Conservation (phyloP, 2,113 vertebrate genomes). For the Cephalophus harveyi region DNA sequence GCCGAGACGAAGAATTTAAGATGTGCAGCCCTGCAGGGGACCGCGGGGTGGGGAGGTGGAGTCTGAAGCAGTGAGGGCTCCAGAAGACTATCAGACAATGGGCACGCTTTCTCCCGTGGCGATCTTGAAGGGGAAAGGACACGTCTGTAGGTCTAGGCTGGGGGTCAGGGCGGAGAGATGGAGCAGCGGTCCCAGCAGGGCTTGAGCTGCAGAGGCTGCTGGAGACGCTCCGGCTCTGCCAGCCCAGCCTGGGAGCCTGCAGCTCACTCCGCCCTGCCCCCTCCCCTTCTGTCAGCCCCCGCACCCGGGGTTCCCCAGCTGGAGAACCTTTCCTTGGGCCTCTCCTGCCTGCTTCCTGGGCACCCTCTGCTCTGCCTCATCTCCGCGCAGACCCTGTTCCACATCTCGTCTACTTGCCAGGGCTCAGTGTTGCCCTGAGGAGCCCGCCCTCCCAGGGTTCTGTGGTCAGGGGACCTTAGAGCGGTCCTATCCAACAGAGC, state of each 20-base stretch:
- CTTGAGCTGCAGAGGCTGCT: background rate
- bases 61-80: background rate
- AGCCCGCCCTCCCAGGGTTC: background rate
- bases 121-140: background rate
- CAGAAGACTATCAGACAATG: background rate
- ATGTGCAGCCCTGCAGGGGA: background rate
- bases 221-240: background rate
- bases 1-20: background rate
- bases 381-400: background rate
- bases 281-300: no score
- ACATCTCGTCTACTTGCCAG: background rate
- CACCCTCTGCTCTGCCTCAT: background rate
- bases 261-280: background rate
- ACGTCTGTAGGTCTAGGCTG: background rate
- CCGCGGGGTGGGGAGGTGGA: background rate
- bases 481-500: background rate
- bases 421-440: background rate
- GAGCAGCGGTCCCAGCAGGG: background rate
- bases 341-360: background rate
- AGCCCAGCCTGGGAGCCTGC: background rate
- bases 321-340: background rate
- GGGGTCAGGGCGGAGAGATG: background rate
- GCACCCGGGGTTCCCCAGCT: fast-evolving
- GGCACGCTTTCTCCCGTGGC: background rate
- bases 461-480: background rate